Conservation (phyloP, 2,888 invertebrate species). For the Microplitis manilae region DNA sequence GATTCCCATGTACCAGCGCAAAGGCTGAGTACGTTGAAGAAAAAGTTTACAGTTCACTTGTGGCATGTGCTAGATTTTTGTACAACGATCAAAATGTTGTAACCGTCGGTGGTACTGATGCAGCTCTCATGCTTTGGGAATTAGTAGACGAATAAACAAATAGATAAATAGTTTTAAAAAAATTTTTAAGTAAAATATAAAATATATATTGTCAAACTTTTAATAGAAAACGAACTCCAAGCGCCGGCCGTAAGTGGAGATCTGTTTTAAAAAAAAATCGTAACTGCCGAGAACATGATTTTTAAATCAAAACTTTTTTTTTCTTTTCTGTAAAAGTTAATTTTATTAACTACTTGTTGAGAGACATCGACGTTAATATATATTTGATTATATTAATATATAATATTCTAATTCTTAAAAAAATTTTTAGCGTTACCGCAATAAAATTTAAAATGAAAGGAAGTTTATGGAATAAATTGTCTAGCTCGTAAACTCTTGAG, state of each 20-base stretch:
- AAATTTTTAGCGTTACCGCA: neutral
- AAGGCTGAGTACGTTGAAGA: conserved; percentile 91
- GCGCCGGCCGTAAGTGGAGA: conserved; percentile 38
- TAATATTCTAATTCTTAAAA: too few species aligned
- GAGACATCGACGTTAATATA: neutral
- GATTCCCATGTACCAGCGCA: conserved; percentile 89
- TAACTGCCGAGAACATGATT: conserved; percentile 47
- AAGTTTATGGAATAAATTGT: neutral
- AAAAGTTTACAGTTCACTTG: conserved; percentile 88
- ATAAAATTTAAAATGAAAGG: neutral
- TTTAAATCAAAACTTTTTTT: conserved; percentile 37
- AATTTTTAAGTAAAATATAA: conserved; percentile 3
- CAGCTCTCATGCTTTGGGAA: conserved; percentile 93
- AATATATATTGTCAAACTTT: conserved; percentile 5
- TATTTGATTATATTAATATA: neutral
- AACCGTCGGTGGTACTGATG: conserved; percentile 90
- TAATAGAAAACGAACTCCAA: conserved; percentile 4
- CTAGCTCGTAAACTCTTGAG: neutral
- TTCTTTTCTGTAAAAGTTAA: neutral
- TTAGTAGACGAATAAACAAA: conserved; percentile 81
- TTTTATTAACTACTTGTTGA: neutral
- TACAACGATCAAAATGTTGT: conserved; percentile 90
- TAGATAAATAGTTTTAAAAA: neutral
- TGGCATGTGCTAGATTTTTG: conserved; percentile 86
- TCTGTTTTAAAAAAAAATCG: conserved; percentile 30